These are phyloP conservation scores for Eueides isabella DNA, from an alignment of 1,140 invertebrate species.

Conservation along the genomic window DNA sequence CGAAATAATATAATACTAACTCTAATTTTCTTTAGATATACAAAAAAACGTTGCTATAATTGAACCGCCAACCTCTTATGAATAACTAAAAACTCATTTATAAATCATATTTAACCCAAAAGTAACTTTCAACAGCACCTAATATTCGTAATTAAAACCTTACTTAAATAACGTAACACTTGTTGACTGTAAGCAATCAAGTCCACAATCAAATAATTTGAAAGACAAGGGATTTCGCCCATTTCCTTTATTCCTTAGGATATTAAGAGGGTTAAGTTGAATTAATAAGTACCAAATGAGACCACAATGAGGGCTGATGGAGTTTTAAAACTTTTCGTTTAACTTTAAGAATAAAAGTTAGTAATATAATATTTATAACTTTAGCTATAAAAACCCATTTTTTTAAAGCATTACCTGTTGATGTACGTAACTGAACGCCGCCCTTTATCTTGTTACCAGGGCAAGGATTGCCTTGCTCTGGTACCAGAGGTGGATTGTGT, in stretches of 20 bases:
- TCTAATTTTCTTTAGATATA: too few relatives aligned
- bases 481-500: too few relatives aligned
- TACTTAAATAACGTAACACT: constrained; percentile 15
- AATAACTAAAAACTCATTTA: neutral
- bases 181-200: constrained; percentile 7
- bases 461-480: too few relatives aligned
- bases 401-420: too few relatives aligned
- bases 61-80: neutral
- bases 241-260: constrained; percentile 5
- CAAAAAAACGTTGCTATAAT: neutral
- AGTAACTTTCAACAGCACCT: constrained; percentile 1
- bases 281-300: constrained; percentile 9
- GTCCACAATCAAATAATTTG: constrained; percentile 8
- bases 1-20: too few relatives aligned
- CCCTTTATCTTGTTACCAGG: too few relatives aligned
- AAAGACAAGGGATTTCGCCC: constrained; percentile 6
- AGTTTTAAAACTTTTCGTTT: constrained; percentile 5
- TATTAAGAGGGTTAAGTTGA: constrained; percentile 2
- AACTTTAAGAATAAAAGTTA: neutral
- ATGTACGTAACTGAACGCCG: too few relatives aligned
- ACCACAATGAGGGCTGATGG: neutral
- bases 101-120: neutral
- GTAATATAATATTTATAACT: neutral
- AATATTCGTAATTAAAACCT: constrained; percentile 5
- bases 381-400: too few relatives aligned